These are phyloP conservation scores for Tachina grossa DNA, from an alignment of 2,888 invertebrate species.

Conservation along the genomic window DNA sequence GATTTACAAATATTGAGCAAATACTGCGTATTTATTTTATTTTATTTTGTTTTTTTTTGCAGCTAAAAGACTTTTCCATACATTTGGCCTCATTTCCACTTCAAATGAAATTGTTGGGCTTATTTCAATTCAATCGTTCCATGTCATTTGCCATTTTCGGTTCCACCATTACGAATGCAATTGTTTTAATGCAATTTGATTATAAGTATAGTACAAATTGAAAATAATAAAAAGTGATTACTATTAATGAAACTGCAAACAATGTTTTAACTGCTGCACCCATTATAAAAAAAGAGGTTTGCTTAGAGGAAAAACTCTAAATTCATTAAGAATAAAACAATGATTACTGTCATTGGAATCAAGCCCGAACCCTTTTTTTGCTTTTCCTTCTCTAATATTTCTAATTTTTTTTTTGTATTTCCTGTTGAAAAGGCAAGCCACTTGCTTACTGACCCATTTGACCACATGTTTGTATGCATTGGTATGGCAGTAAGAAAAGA, in stretches of 20 bases:
- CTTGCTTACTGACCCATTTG: conserved; percentile 51
- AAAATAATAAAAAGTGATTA: conserved; percentile 19
- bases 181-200: conserved; percentile 68
- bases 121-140: conserved; percentile 45
- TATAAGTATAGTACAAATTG: conserved; percentile 44
- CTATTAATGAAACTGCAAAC: neutral
- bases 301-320: neutral
- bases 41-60: conserved; percentile 9
- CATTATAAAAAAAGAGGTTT: conserved; percentile 4
- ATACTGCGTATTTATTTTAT: neutral
- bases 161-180: conserved; percentile 63
- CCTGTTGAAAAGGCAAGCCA: conserved; percentile 28
- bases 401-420: conserved; percentile 11
- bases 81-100: conserved; percentile 49
- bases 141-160: conserved; percentile 48
- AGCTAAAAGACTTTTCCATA: conserved; percentile 58
- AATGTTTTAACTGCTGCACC: conserved; percentile 32
- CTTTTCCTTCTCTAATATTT: neutral
- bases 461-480: neutral
- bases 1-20: no score
- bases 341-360: conserved; percentile 46
- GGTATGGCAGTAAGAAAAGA: neutral
- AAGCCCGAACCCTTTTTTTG: conserved; percentile 30
- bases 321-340: neutral
- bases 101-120: conserved; percentile 29